phyloP scores from a whole-genome alignment of 2,113 vertebrate species.

The Phylloscopus trochilus region DNA sequence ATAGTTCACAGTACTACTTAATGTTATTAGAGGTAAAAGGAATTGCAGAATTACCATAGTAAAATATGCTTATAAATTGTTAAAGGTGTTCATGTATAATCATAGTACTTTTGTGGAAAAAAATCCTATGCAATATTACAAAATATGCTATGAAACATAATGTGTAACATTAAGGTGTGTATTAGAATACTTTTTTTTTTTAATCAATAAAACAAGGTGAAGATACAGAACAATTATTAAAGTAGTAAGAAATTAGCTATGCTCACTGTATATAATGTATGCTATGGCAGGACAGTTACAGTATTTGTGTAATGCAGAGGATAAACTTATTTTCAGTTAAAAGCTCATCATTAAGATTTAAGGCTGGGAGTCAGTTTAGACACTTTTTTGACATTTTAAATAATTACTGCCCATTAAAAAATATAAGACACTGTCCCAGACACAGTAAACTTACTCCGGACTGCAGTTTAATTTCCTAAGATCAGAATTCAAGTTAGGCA shows the following conservation, averaged over 20 bases:
- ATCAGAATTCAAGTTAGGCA: conserved; percentile 89
- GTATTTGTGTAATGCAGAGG: background rate
- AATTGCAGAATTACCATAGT: background rate
- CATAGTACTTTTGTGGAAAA: background rate
- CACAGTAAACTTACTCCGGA: conserved; percentile 84
- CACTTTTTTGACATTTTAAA: background rate
- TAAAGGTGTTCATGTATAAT: background rate
- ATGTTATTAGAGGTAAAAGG: background rate
- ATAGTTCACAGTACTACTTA: background rate
- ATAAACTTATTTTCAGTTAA: background rate
- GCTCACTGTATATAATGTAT: background rate
- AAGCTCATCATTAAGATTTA: background rate
- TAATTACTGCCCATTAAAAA: background rate
- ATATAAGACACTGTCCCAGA: background rate
- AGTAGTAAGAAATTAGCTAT: background rate
- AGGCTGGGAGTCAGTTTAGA: background rate
- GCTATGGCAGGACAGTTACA: background rate
- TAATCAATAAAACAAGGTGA: background rate
- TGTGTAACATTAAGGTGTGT: background rate
- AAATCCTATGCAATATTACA: background rate
- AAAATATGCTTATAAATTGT: background rate
- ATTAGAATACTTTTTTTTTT: background rate
- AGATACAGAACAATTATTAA: background rate
- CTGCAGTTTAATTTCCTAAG: conserved; percentile 94
- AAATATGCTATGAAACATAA: background rate